Evolutionary conservation across 2,797 vertebrate species (phyloP).

Genomic region (Phoxinus dragarum): DNA sequence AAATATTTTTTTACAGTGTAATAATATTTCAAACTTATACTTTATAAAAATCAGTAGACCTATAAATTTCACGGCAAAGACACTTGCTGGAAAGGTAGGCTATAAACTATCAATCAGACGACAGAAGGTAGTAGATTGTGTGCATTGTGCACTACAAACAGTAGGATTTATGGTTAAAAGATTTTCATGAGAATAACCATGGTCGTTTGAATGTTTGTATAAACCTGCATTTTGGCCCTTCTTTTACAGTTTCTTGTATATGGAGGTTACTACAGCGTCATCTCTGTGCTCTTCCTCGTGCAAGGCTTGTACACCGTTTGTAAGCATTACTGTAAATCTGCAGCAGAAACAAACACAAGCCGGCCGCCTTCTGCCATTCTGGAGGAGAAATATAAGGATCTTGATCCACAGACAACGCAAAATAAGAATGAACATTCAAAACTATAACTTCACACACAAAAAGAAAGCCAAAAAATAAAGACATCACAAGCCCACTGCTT

Average conservation of each 20-base stretch:
- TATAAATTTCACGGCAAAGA: not conserved
- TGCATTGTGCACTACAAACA: not conserved
- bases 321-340: not conserved
- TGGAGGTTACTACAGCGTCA: slow-evolving; percentile 76
- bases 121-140: not conserved
- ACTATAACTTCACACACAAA: not conserved
- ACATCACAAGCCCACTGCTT: not conserved
- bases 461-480: not conserved
- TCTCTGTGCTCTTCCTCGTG: slow-evolving; percentile 75
- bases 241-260: slow-evolving; percentile 77
- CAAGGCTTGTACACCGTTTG: slow-evolving; percentile 72
- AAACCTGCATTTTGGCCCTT: slow-evolving; percentile 14
- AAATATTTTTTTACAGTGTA: too few species aligned
- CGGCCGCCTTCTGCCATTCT: slow-evolving; percentile 1
- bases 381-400: slow-evolving; percentile 16
- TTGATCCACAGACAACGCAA: not conserved
- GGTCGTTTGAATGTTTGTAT: not conserved
- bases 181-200: not conserved
- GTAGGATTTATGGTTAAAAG: not conserved
- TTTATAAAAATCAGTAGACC: not conserved
- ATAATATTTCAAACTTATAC: too few species aligned
- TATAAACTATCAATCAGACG: not conserved
- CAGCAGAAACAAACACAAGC: not conserved
- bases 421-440: not conserved
- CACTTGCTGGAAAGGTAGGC: not conserved